Conservation (phyloP, 1,140 invertebrate genomes). For the Galleria mellonella region DNA sequence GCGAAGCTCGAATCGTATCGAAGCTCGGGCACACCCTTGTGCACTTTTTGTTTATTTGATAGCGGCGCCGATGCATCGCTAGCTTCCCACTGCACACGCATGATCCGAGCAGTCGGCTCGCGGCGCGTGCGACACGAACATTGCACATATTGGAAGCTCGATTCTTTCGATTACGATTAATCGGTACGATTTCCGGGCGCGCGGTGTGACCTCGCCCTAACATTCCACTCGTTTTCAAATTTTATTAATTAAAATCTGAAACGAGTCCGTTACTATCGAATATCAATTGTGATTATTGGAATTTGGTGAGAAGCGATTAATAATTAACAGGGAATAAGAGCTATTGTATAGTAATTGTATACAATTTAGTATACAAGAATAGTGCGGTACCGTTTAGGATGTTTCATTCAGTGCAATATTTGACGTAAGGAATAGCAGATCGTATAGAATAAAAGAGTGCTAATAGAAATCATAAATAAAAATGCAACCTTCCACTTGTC, state of each 20-base stretch:
- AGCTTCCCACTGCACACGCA: slow-evolving; percentile 44
- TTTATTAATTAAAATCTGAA: not conserved
- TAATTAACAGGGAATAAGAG: not conserved
- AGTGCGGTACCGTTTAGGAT: too few relatives aligned
- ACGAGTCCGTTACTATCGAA: not conserved
- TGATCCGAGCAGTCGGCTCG: slow-evolving; percentile 38
- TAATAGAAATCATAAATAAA: too few relatives aligned
- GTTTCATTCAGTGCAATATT: too few relatives aligned
- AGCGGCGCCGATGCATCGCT: slow-evolving; percentile 48
- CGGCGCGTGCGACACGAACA: slow-evolving; percentile 54
- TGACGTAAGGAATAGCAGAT: too few relatives aligned
- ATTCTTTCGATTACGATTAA: not conserved
- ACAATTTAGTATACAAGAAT: not conserved
- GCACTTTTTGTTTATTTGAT: slow-evolving; percentile 66
- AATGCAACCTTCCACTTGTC: slow-evolving; percentile 44
- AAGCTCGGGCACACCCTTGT: slow-evolving; percentile 36
- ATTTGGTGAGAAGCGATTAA: not conserved
- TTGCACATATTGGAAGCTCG: slow-evolving; percentile 20
- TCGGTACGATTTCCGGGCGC: slow-evolving; percentile 3
- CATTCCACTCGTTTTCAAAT: slow-evolving; percentile 8
- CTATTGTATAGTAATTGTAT: not conserved
- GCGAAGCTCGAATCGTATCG: slow-evolving; percentile 16
- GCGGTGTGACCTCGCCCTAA: slow-evolving; percentile 20
- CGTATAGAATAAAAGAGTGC: too few relatives aligned
- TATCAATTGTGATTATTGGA: not conserved